Percentiles rank a stretch among this genome's conserved stretches.
Evolutionary conservation across 2,113 vertebrate genomes (phyloP).

Genomic region (Chelonoidis abingdonii): DNA sequence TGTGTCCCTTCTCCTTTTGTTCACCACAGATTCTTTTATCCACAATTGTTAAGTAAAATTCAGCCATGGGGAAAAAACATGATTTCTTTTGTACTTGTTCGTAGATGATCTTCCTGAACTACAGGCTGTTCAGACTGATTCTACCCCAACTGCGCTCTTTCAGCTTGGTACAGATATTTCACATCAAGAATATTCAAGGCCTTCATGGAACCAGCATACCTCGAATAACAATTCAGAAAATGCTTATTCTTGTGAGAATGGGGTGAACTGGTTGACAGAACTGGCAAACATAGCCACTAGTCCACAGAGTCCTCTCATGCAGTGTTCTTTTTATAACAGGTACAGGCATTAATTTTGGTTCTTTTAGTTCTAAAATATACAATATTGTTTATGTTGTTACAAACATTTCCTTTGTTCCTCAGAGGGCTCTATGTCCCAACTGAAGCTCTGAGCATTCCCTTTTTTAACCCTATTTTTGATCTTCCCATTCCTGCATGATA

Average conservation of each 20-base stretch:
- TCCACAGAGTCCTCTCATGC: constrained; percentile 95
- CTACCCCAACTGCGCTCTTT: constrained; percentile 87
- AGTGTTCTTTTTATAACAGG: constrained; percentile 93
- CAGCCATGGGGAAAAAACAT: neutral
- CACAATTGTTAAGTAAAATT: neutral
- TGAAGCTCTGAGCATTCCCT: neutral
- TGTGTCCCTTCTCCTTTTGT: neutral
- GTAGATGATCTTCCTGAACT: constrained; percentile 97
- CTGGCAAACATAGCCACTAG: constrained; percentile 98
- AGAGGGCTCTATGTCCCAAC: neutral
- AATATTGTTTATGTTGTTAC: neutral
- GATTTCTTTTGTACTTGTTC: constrained; percentile 44
- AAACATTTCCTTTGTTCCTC: neutral
- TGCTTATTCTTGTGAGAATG: constrained; percentile 79
- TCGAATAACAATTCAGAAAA: constrained; percentile 82
- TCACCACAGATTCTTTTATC: neutral
- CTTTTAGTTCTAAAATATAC: neutral
- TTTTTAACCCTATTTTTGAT: neutral
- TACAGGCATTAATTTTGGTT: constrained; percentile 40
- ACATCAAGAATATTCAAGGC: constrained; percentile 89
- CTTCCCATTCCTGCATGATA: neutral
- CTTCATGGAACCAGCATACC: constrained; percentile 83
- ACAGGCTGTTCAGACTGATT: constrained; percentile 94
- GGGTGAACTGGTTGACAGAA: constrained; percentile 95
- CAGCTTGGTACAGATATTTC: constrained; percentile 91